Base-by-base conservation (phyloP, 2,888 invertebrate species). In the Volucella zonaria region DNA sequence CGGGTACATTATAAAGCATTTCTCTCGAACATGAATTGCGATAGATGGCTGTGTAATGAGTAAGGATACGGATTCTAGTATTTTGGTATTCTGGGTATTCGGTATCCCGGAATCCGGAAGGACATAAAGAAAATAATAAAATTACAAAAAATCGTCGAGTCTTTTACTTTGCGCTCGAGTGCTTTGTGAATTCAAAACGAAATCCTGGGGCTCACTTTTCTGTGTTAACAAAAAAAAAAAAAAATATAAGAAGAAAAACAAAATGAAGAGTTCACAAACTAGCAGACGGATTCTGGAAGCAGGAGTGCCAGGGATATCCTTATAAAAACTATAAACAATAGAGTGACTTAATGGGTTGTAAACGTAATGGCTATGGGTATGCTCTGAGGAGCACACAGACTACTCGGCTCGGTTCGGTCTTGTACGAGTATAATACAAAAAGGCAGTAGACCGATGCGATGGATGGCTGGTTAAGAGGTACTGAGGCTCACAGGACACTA, bases 261-360 rank as follows among this genome's bases (percentile, higher is more conserved):
- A 14, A 3, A 23, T 6, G 59, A 47, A 11, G 12, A 51, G 23
- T 62, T 31, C 62, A 38, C 38, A 67, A 78, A 67, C 78, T 73
- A 73, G 67, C 68, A 82, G 68, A 78, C 68, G 68, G 78, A 78
- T 78, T 62, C 54, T 67, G 67, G n/a, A 42, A 58, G 58, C 45
- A 61, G 15, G 51, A 67, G 56, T 83, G 66, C 79, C 70, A 79
- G 79, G 83, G 75, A 76, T 75, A 66, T 67, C 83, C 71, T 75
- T 80, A 83, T 83, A 76, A 79, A 76, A 83, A 83, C 83, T 83
- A 83, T 83, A 83, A 83, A 83, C 83, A 83, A 83, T 83, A 66
- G 75, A 80, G 70, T 76, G 80, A 80, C 83, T 83, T 83, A 83
- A 83, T 83, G 83, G 83, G 80, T 80, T 83, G 83, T 83, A 80